phyloP scores from a whole-genome alignment of 2,797 vertebrate genomes.

The Coilia nasus region DNA sequence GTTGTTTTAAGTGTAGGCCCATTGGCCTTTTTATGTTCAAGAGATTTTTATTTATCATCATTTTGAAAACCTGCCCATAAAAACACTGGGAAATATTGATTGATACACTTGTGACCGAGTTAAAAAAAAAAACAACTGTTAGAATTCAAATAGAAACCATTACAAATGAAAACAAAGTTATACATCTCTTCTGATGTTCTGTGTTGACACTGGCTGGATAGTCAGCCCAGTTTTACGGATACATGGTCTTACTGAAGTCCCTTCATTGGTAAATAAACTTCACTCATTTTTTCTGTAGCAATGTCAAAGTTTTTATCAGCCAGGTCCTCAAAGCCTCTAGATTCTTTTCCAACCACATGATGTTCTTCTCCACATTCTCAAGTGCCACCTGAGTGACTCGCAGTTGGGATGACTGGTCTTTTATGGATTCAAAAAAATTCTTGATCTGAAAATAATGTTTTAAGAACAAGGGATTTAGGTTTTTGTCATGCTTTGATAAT shows the following conservation, averaged over 20 bases:
- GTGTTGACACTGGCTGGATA: not conserved
- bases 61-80: not conserved
- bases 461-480: conserved; percentile 19
- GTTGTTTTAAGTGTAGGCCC: no score
- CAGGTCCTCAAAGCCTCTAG: conserved; percentile 69
- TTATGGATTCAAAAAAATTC: conserved; percentile 77
- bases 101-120: not conserved
- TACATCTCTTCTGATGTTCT: conserved; percentile 15
- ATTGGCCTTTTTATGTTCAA: no score
- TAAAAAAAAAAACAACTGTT: not conserved
- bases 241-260: not conserved
- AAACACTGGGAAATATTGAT: not conserved
- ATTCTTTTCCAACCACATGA: conserved; percentile 77
- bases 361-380: conserved; percentile 76
- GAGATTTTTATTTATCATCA: not conserved
- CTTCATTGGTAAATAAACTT: not conserved
- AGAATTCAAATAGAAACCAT: conserved; percentile 10
- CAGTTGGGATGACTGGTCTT: conserved; percentile 72
- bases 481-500: conserved; percentile 1
- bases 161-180: conserved; percentile 13
- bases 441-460: conserved; percentile 68
- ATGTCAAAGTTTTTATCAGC: conserved; percentile 61
- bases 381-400: conserved; percentile 70
- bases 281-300: conserved; percentile 22
- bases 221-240: not conserved